Percentiles rank a stretch among this genome's conserved stretches.
phyloP scores from a whole-genome alignment of 2,888 invertebrate species.

The Hyalella azteca region DNA sequence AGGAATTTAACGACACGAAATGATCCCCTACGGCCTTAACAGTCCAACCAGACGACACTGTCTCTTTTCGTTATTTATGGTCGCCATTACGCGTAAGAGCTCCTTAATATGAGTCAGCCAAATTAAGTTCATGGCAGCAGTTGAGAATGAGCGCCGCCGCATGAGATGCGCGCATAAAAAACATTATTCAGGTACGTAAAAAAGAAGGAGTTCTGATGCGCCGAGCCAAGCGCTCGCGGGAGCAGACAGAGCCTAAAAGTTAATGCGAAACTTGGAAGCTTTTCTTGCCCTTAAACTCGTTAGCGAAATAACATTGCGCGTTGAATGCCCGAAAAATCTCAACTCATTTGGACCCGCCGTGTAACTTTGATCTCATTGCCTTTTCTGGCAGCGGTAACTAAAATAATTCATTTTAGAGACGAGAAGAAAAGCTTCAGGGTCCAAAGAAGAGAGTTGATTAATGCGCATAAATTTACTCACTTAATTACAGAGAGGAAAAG shows the following conservation, averaged over 20 bases:
- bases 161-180: not conserved
- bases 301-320: not conserved
- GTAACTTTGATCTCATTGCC: constrained; percentile 20
- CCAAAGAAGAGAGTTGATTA: not conserved
- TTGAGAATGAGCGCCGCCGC: not conserved
- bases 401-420: constrained; percentile 10
- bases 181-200: too few species aligned
- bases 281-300: too few species aligned
- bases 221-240: too few species aligned
- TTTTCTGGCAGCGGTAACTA: constrained; percentile 3
- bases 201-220: too few species aligned
- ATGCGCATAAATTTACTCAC: constrained; percentile 17
- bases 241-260: too few species aligned
- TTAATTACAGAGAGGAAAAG: not conserved
- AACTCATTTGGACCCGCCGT: constrained; percentile 7
- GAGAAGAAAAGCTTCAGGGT: not conserved
- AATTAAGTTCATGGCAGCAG: constrained; percentile 10
- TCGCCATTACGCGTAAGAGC: not conserved
- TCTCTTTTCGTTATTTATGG: constrained; percentile 20
- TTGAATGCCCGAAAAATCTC: not conserved
- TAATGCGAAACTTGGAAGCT: too few species aligned
- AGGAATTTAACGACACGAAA: constrained; percentile 5
- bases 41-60: not conserved
- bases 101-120: constrained; percentile 18
- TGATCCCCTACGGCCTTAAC: not conserved